phyloP scores from a whole-genome alignment of 2,888 invertebrate species.

The Proisotoma minuta region DNA sequence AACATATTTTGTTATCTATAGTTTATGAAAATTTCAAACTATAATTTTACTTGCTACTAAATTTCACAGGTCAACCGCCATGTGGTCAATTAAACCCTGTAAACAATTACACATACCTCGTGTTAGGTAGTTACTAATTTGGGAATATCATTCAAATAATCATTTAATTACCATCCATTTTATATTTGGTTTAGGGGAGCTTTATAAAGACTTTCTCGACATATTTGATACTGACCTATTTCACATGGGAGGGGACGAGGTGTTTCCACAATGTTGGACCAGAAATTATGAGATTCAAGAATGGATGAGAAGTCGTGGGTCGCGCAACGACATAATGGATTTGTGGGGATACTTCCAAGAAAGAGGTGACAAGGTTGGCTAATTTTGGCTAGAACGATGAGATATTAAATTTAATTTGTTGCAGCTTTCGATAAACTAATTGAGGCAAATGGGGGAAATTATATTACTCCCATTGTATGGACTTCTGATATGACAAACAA shows the following conservation, averaged over 20 bases:
- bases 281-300: slow-evolving; percentile 62
- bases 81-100: slow-evolving; percentile 54
- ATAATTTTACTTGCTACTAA: background rate
- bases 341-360: slow-evolving; percentile 72
- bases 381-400: no score
- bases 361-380: slow-evolving; percentile 50
- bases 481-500: slow-evolving; percentile 71
- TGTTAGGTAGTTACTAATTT: slow-evolving; percentile 50
- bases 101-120: slow-evolving; percentile 47
- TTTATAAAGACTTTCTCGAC: slow-evolving; percentile 73
- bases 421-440: slow-evolving; percentile 59
- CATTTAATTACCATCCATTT: background rate
- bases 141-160: background rate
- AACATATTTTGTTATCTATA: slow-evolving; percentile 51
- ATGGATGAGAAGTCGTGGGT: slow-evolving; percentile 60
- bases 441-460: slow-evolving; percentile 54
- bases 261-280: slow-evolving; percentile 67
- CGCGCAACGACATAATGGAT: slow-evolving; percentile 62
- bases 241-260: slow-evolving; percentile 61
- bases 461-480: slow-evolving; percentile 66
- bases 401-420: background rate
- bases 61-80: slow-evolving; percentile 67
- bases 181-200: slow-evolving; percentile 50
- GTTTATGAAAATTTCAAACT: no score
- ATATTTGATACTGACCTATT: slow-evolving; percentile 57